A percentile compares a stretch with the other conserved stretches of the same genome.
Evolutionary conservation across 2,797 vertebrate species (phyloP).

Genomic region (Apogon talboti): DNA sequence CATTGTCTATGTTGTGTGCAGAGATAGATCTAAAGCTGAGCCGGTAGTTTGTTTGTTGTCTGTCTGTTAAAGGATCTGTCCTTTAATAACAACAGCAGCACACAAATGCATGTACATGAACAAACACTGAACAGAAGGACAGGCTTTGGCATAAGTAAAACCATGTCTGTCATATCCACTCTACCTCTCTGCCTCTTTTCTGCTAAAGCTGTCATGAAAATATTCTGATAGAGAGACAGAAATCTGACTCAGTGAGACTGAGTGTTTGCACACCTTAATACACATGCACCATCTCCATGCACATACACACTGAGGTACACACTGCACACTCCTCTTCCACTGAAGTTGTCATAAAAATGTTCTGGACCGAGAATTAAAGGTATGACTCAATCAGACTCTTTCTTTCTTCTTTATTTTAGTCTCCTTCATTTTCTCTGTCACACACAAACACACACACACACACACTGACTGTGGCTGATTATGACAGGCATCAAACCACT

Average conservation of each 20-base stretch:
- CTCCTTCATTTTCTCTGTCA: not conserved
- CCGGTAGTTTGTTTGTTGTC: conserved; percentile 34
- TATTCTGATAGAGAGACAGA: conserved; percentile 52
- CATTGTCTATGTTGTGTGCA: conserved; percentile 10
- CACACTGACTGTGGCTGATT: no score
- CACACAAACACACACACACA: no score
- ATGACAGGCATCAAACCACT: no score
- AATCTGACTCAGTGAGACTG: conserved; percentile 63
- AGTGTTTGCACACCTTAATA: conserved; percentile 53
- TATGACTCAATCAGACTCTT: conserved; percentile 61
- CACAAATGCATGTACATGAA: not conserved
- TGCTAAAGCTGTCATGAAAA: conserved; percentile 65
- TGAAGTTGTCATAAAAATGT: conserved; percentile 72
- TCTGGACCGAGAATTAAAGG: conserved; percentile 42
- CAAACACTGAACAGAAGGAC: conserved; percentile 17
- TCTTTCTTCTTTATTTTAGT: conserved; percentile 13
- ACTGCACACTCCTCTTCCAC: conserved; percentile 14
- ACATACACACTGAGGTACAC: conserved; percentile 6
- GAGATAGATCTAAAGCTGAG: not conserved
- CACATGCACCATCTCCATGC: conserved; percentile 16
- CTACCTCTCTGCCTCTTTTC: conserved; percentile 35
- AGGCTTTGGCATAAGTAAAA: conserved; percentile 48
- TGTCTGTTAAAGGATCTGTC: conserved; percentile 24
- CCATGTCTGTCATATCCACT: conserved; percentile 57
- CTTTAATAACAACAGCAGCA: conserved; percentile 12